Evolutionary conservation across 1,140 invertebrate species (phyloP).

Genomic region (Melanaphis sacchari): DNA sequence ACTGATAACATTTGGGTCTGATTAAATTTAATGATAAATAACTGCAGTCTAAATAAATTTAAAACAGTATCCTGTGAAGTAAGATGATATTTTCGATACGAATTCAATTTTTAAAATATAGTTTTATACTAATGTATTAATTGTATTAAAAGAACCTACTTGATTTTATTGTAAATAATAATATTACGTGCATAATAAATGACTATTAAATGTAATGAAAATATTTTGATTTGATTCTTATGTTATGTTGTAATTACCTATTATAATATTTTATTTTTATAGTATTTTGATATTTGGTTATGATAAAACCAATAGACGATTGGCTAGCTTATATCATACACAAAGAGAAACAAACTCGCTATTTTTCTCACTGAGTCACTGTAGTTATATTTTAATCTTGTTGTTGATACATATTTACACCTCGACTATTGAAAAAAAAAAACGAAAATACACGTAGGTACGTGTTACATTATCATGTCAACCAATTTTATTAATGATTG

Average conservation of each 20-base stretch:
- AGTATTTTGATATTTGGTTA: neutral
- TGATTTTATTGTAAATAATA: neutral
- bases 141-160: neutral
- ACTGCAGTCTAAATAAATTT: neutral
- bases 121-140: neutral
- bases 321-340: neutral
- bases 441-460: constrained; percentile 11
- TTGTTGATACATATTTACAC: constrained; percentile 22
- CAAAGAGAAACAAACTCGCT: neutral
- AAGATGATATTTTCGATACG: neutral
- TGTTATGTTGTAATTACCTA: neutral
- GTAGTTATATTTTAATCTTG: constrained; percentile 16
- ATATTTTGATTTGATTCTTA: neutral
- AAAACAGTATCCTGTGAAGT: neutral
- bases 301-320: neutral
- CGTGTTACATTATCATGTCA: constrained; percentile 27
- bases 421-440: constrained; percentile 19
- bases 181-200: neutral
- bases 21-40: neutral
- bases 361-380: neutral
- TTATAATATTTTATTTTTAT: neutral
- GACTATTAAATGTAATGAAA: neutral
- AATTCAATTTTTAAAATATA: neutral
- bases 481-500: constrained; percentile 31
- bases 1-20: too few relatives aligned